Conservation (phyloP, 1,140 invertebrate genomes). For the Procambarus virginalis region DNA sequence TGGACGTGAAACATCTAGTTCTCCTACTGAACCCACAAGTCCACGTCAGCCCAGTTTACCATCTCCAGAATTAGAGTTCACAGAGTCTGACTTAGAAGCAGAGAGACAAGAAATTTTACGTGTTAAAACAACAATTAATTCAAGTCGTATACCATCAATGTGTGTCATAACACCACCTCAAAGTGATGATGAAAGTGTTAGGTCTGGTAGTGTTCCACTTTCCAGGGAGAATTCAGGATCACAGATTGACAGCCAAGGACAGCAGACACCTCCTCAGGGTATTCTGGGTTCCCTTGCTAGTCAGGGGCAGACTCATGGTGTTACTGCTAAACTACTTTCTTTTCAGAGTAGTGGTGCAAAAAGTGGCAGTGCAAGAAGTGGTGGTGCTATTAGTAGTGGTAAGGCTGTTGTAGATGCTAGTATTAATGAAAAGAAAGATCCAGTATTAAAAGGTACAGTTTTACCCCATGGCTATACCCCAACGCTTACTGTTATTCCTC, state of each 20-base stretch:
- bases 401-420: slow-evolving; percentile 43
- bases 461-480: slow-evolving; percentile 52
- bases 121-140: slow-evolving; percentile 89
- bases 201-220: slow-evolving; percentile 60
- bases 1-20: slow-evolving; percentile 86
- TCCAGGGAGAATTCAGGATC: slow-evolving; percentile 62
- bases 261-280: slow-evolving; percentile 64
- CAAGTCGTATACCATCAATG: slow-evolving; percentile 91
- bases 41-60: slow-evolving; percentile 71
- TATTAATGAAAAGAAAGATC: slow-evolving; percentile 57
- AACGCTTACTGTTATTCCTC: slow-evolving; percentile 62
- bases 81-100: slow-evolving; percentile 89
- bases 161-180: slow-evolving; percentile 91
- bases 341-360: slow-evolving; percentile 66
- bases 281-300: slow-evolving; percentile 44
- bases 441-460: slow-evolving; percentile 24
- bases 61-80: slow-evolving; percentile 80
- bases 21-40: slow-evolving; percentile 83
- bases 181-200: slow-evolving; percentile 82
- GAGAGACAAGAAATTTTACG: slow-evolving; percentile 89
- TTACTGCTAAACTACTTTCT: slow-evolving; percentile 53
- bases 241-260: slow-evolving; percentile 53
- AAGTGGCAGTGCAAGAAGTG: slow-evolving; percentile 46
- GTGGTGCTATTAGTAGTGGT: slow-evolving; percentile 47
- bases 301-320: slow-evolving; percentile 55